Conservation (phyloP, 2,797 vertebrate genomes). For the Notoglanidium macrostoma region DNA sequence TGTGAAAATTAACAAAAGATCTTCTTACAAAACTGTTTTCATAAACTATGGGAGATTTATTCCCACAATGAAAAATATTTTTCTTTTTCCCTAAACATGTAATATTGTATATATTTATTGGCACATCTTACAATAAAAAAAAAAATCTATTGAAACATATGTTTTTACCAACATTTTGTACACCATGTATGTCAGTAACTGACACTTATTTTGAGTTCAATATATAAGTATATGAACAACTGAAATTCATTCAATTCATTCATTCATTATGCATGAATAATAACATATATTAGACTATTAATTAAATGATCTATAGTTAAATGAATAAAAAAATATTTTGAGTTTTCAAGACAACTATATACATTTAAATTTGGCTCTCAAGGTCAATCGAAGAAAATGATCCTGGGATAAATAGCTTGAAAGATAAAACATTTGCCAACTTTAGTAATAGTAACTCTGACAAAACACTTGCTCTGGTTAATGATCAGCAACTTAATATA, state of each 20-base stretch:
- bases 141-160: not conserved
- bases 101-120: not conserved
- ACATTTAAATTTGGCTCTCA: not conserved
- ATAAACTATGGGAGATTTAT: not conserved
- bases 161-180: not conserved
- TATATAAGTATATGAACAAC: not conserved
- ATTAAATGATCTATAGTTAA: not conserved
- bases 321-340: not conserved
- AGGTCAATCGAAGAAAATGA: conserved; percentile 1
- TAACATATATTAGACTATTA: not conserved
- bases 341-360: not conserved
- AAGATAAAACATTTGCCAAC: conserved; percentile 13
- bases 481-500: not conserved
- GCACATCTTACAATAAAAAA: not conserved
- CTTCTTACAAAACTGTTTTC: not conserved
- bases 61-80: not conserved
- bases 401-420: not conserved
- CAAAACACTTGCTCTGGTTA: conserved; percentile 1
- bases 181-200: not conserved
- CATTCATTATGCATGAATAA: not conserved
- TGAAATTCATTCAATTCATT: not conserved
- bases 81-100: not conserved
- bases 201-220: not conserved
- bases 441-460: not conserved
- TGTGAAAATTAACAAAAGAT: not conserved